These are phyloP conservation scores for Actinopyga echinites DNA, from an alignment of 53 echinoderm and acorn worm species.

Conservation along the genomic window DNA sequence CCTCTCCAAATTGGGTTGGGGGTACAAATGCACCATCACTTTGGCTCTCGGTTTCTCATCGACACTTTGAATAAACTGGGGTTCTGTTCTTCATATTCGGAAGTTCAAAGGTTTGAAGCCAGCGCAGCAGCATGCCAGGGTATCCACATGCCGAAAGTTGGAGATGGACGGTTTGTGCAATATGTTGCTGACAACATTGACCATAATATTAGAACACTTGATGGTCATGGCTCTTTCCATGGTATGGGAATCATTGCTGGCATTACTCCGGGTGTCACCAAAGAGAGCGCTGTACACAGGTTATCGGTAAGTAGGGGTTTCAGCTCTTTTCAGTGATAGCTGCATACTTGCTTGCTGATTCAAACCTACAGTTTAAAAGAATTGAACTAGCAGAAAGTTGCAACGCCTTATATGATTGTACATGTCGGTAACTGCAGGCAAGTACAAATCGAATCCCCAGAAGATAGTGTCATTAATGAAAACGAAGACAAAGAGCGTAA, in stretches of 20 bases:
- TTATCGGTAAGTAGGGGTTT: not conserved
- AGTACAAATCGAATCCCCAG: not conserved
- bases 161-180: conserved; percentile 14
- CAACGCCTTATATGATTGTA: not conserved
- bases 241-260: conserved; percentile 51
- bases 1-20: conserved; percentile 60
- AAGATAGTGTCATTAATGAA: conserved; percentile 1
- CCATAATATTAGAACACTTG: conserved; percentile 20
- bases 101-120: conserved; percentile 1
- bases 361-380: too few relatives aligned
- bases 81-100: conserved; percentile 39
- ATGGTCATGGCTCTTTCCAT: conserved; percentile 44
- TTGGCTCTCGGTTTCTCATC: conserved; percentile 64
- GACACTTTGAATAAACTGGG: conserved; percentile 50
- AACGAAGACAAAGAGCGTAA: conserved; percentile 2
- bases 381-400: not conserved
- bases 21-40: conserved; percentile 62
- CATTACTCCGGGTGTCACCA: not conserved
- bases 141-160: conserved; percentile 24
- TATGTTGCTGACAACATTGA: conserved; percentile 30
- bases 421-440: not conserved
- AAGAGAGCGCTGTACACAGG: not conserved
- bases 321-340: not conserved
- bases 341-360: not conserved
- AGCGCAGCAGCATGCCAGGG: not conserved